phyloP scores from a whole-genome alignment of 1,140 invertebrate species.

The Protaetia brevitarsis region DNA sequence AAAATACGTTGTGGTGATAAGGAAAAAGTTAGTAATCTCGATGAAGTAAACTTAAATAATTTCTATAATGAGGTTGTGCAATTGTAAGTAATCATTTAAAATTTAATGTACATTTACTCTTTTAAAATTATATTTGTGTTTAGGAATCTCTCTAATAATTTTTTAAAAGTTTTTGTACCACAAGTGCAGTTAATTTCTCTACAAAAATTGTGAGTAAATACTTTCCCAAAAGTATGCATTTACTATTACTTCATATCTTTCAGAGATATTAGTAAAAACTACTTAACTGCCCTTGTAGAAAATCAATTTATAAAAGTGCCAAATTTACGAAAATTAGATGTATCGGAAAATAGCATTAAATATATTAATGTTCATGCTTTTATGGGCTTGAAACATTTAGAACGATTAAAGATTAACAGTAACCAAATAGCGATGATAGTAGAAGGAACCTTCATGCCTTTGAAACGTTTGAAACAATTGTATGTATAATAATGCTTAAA shows the following conservation, averaged over 20 bases:
- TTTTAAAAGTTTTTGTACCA: slow-evolving; percentile 40
- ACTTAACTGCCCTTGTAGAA: slow-evolving; percentile 68
- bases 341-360: slow-evolving; percentile 64
- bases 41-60: slow-evolving; percentile 50
- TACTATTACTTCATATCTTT: too few species aligned
- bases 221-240: too few species aligned
- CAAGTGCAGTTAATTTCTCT: slow-evolving; percentile 45
- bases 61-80: slow-evolving; percentile 48
- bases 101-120: slow-evolving; percentile 25
- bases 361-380: slow-evolving; percentile 63
- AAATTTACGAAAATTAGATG: slow-evolving; percentile 65
- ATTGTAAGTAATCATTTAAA: slow-evolving; percentile 46
- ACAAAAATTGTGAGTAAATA: slow-evolving; percentile 48
- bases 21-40: slow-evolving; percentile 46
- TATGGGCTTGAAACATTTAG: slow-evolving; percentile 59
- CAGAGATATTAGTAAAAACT: slow-evolving; percentile 76
- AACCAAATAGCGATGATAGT: slow-evolving; percentile 67
- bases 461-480: slow-evolving; percentile 65
- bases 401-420: slow-evolving; percentile 62
- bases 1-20: slow-evolving; percentile 50
- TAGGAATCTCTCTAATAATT: slow-evolving; percentile 47
- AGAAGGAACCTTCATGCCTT: slow-evolving; percentile 65
- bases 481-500: slow-evolving; percentile 50
- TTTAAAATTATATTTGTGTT: slow-evolving; percentile 30
- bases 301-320: slow-evolving; percentile 69